Conservation (phyloP, 2,888 invertebrate species). For the Willowsia nigromaculata region DNA sequence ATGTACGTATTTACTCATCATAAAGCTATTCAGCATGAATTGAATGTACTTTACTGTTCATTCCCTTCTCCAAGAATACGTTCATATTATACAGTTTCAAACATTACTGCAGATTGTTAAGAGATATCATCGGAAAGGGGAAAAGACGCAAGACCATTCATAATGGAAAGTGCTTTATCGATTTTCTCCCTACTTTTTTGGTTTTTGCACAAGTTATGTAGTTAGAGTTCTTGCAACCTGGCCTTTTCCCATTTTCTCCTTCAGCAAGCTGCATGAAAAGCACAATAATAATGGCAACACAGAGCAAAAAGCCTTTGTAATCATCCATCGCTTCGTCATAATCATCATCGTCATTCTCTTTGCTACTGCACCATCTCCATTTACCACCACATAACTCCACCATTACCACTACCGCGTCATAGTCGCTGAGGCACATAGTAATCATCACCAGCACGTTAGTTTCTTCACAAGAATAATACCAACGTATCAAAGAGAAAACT, state of each 20-base stretch:
- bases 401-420: background rate
- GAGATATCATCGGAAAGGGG: background rate
- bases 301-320: slow-evolving; percentile 24
- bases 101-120: background rate
- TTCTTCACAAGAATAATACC: background rate
- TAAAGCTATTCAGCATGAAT: background rate
- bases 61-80: background rate
- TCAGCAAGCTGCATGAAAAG: slow-evolving; percentile 16
- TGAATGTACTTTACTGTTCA: background rate
- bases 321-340: slow-evolving; percentile 23
- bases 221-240: background rate
- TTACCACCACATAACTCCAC: background rate
- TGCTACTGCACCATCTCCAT: background rate
- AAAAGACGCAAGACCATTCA: slow-evolving; percentile 17
- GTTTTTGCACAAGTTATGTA: slow-evolving; percentile 18
- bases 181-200: slow-evolving; percentile 25
- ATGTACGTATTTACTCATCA: background rate
- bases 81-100: background rate
- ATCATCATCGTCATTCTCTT: slow-evolving; percentile 18
- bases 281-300: slow-evolving; percentile 5
- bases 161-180: slow-evolving; percentile 50
- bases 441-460: slow-evolving; percentile 50
- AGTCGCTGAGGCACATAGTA: background rate
- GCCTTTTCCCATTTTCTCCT: slow-evolving; percentile 19
- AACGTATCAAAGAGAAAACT: slow-evolving; percentile 29